phyloP scores from a whole-genome alignment of 2,113 vertebrate species.

The Protomyctophum bolini region DNA sequence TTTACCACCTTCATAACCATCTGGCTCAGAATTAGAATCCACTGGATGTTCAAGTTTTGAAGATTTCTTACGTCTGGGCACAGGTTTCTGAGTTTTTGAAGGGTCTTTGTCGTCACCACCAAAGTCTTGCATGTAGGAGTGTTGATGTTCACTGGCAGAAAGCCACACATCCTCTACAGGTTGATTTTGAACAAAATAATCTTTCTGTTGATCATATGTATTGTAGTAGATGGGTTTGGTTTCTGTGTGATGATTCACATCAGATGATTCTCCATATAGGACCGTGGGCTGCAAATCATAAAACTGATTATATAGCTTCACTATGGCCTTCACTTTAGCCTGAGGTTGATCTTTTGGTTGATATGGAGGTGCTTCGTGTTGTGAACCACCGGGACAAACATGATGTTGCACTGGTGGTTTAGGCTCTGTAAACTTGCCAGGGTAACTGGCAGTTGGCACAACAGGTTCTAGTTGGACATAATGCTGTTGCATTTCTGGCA shows the following conservation, averaged over 20 bases:
- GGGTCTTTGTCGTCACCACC: neutral
- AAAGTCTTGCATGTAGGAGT: constrained; percentile 5
- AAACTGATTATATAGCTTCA: constrained; percentile 3
- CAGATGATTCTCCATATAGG: neutral
- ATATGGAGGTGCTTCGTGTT: neutral
- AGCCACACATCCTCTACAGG: neutral
- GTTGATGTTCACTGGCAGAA: constrained; percentile 7
- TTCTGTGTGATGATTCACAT: neutral
- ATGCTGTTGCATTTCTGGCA: constrained; percentile 10
- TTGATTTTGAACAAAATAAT: neutral
- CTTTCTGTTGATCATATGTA: no score
- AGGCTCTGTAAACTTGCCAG: neutral
- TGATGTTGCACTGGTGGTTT: neutral
- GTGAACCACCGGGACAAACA: neutral
- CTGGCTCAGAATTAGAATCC: neutral
- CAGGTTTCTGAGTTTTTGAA: neutral
- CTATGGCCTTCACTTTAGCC: neutral
- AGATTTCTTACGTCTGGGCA: constrained; percentile 1
- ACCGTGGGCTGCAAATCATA: neutral
- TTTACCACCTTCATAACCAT: constrained; percentile 12
- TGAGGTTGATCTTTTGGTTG: neutral
- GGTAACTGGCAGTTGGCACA: neutral
- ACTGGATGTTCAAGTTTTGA: neutral
- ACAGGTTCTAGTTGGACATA: constrained; percentile 42
- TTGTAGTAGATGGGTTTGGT: neutral